Conservation (phyloP, 2,888 invertebrate species). For the Cryptocephalus moraei region DNA sequence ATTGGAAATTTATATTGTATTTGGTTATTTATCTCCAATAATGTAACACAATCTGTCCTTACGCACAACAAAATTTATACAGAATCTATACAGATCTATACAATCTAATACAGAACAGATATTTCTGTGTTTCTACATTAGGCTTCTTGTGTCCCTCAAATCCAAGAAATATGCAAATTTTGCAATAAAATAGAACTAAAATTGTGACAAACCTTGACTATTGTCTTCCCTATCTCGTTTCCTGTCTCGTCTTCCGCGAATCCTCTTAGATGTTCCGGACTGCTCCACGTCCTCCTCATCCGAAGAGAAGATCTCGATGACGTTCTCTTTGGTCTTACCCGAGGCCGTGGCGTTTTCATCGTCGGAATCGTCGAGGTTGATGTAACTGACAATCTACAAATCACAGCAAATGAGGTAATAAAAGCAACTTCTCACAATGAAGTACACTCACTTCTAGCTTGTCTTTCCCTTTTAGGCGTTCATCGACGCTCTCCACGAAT, state of each 20-base stretch:
- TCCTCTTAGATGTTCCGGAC: constrained; percentile 1
- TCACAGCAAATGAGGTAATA: not conserved
- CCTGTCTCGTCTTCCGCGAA: constrained; percentile 5
- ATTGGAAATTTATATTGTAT: no score
- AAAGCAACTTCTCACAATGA: not conserved
- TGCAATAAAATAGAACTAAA: no score
- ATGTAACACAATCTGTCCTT: no score
- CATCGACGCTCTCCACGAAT: constrained; percentile 23
- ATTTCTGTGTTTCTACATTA: no score
- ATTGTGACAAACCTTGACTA: no score
- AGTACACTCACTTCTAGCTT: constrained; percentile 10
- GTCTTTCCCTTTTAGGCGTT: constrained; percentile 12
- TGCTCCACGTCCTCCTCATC: constrained; percentile 15
- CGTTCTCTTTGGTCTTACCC: constrained; percentile 10
- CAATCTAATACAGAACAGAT: no score
- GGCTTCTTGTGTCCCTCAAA: no score
- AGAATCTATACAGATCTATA: no score
- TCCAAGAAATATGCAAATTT: no score
- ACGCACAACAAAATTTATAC: no score
- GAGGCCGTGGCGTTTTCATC: constrained; percentile 22
- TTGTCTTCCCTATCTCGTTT: not conserved
- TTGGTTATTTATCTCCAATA: no score
- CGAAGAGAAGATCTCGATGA: constrained; percentile 22
- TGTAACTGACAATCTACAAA: constrained; percentile 24
- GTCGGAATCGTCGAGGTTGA: constrained; percentile 32